phyloP scores from a whole-genome alignment of 35 echinoderm and acorn worm genomes.

The Amphiura filiformis region DNA sequence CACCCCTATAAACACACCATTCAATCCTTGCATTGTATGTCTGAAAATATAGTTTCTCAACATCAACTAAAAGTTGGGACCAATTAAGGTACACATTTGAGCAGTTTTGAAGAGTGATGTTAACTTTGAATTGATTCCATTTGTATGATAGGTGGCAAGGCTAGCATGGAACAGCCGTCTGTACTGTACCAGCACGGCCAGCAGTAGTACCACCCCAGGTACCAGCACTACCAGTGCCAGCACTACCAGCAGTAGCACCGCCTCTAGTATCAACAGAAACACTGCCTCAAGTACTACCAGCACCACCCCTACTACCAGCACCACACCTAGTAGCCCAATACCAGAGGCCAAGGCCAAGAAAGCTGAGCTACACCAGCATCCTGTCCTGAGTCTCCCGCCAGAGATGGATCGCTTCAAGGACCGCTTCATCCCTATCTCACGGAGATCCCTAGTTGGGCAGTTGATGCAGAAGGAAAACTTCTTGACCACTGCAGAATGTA shows the following conservation, averaged over 20 bases:
- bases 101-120: too few relatives aligned
- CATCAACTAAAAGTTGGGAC: too few relatives aligned
- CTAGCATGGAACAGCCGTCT: background rate
- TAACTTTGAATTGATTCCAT: too few relatives aligned
- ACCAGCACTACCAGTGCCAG: background rate
- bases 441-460: constrained; percentile 67
- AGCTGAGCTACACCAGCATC: constrained; percentile 17
- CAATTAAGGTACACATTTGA: too few relatives aligned
- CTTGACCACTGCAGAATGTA: constrained; percentile 42
- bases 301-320: background rate
- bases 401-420: constrained; percentile 76
- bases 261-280: background rate
- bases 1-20: too few relatives aligned
- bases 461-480: constrained; percentile 85
- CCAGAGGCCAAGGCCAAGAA: background rate
- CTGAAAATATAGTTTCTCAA: too few relatives aligned
- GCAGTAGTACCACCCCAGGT: background rate
- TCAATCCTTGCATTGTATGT: too few relatives aligned
- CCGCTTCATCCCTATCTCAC: constrained; percentile 90
- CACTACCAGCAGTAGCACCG: background rate
- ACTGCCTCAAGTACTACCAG: background rate
- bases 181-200: background rate
- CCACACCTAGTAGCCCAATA: background rate
- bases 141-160: background rate
- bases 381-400: constrained; percentile 50